Evolutionary conservation across 2,888 invertebrate species (phyloP).

Genomic region (Vesta saturnalis): DNA sequence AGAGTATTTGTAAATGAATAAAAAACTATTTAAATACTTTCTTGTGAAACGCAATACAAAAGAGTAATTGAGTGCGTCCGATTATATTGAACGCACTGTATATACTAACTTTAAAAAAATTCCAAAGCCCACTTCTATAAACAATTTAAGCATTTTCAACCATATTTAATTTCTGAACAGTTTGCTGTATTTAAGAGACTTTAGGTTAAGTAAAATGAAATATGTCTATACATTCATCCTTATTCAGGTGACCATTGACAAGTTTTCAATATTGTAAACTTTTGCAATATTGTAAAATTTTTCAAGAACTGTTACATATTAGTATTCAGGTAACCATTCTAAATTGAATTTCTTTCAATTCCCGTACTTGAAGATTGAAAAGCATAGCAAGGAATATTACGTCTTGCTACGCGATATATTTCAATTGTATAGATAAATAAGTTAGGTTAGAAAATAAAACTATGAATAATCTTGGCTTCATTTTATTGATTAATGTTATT

Average conservation of each 20-base stretch:
- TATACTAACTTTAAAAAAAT: no score
- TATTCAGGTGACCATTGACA: slow-evolving; percentile 4
- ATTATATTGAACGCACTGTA: no score
- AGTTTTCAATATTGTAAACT: background rate
- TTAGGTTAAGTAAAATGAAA: no score
- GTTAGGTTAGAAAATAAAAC: background rate
- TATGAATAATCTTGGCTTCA: background rate
- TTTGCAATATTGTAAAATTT: background rate
- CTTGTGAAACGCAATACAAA: no score
- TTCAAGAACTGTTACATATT: background rate
- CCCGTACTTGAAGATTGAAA: background rate
- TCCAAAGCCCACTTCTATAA: no score
- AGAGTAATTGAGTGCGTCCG: no score
- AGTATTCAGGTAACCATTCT: background rate
- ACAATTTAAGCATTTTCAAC: no score
- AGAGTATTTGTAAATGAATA: no score
- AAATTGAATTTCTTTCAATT: background rate
- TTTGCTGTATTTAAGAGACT: no score
- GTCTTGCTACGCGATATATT: background rate
- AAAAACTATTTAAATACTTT: no score
- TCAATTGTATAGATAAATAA: background rate
- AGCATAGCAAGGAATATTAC: background rate
- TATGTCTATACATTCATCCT: no score
- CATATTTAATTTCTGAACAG: no score
- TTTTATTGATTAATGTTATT: background rate